A percentile compares a stretch with the other conserved stretches of the same genome.
Evolutionary conservation across 2,113 vertebrate genomes (phyloP).

Genomic region (Lycaon pictus): DNA sequence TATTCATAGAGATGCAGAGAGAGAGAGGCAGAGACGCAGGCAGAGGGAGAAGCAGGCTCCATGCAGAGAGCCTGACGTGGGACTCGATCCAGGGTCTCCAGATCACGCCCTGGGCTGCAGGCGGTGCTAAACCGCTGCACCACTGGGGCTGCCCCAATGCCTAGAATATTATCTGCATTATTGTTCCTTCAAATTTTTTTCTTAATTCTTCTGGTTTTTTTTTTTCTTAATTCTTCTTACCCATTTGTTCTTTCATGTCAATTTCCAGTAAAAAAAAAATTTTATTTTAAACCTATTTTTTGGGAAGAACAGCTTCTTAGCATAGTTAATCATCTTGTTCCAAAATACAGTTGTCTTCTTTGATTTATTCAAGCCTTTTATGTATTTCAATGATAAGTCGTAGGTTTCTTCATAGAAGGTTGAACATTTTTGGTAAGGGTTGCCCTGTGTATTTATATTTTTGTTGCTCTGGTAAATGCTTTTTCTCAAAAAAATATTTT

Average conservation of each 20-base stretch:
- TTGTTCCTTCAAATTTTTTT: neutral
- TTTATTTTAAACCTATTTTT: neutral
- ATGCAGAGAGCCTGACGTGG: no score
- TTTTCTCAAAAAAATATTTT: constrained; percentile 32
- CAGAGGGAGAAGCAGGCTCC: no score
- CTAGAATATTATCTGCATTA: neutral
- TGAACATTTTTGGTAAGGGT: neutral
- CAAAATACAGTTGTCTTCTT: neutral
- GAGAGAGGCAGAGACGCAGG: no score
- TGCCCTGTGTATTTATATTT: neutral
- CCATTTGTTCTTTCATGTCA: neutral
- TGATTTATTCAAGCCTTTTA: constrained; percentile 12
- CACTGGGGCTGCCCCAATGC: neutral
- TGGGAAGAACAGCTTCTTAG: neutral
- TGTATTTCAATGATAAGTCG: neutral
- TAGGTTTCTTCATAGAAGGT: neutral
- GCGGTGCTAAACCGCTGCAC: no score
- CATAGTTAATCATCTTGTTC: neutral
- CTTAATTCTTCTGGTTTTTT: neutral
- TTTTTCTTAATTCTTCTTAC: constrained; percentile 1
- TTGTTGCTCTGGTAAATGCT: neutral
- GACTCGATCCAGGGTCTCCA: no score
- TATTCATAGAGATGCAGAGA: no score
- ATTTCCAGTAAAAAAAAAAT: neutral
- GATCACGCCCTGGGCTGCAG: no score